phyloP scores from a whole-genome alignment of 1,140 invertebrate genomes.

The Pemphigus obesinymphae region DNA sequence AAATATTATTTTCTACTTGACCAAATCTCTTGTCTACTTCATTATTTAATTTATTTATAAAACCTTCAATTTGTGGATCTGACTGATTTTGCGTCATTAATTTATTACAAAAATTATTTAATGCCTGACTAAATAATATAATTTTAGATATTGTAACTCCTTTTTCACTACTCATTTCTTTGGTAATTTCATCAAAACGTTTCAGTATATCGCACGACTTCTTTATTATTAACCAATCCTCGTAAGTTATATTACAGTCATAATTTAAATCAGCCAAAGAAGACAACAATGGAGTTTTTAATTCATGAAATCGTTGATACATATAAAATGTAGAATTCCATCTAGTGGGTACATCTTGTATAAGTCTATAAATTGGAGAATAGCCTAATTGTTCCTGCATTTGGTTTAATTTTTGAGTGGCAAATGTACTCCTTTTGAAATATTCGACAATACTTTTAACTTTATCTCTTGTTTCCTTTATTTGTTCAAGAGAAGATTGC shows the following conservation, averaged over 20 bases:
- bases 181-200: constrained; percentile 21
- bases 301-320: background rate
- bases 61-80: background rate
- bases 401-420: constrained; percentile 43
- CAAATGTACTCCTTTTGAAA: constrained; percentile 45
- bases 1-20: background rate
- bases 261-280: background rate
- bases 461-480: constrained; percentile 31
- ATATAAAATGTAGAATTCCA: constrained; percentile 4
- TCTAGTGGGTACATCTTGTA: background rate
- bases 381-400: constrained; percentile 18
- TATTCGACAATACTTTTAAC: constrained; percentile 46
- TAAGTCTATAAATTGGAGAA: background rate
- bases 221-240: constrained; percentile 17
- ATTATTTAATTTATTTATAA: background rate
- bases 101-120: constrained; percentile 25
- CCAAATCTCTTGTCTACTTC: constrained; percentile 8
- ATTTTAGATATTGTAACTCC: constrained; percentile 27
- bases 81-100: background rate
- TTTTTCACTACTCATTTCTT: constrained; percentile 38
- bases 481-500: constrained; percentile 24
- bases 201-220: constrained; percentile 13
- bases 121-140: constrained; percentile 10
- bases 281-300: background rate
- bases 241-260: background rate